Evolutionary conservation across 2,888 invertebrate species (phyloP), one percentile per base, ranked within the genome.

Genomic region (Acanthopleura granulata): DNA sequence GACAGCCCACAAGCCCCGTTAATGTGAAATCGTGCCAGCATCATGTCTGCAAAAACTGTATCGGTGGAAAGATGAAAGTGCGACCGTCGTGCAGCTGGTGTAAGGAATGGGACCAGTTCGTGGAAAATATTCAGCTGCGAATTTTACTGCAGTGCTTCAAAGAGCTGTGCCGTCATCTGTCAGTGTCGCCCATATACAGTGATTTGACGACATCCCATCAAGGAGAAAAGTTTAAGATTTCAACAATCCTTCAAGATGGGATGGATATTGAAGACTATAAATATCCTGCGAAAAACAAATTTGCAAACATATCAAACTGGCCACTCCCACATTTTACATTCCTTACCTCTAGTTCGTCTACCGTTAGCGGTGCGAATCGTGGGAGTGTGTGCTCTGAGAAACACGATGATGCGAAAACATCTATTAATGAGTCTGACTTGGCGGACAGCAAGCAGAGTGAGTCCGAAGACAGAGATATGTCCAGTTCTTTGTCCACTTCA

Each of bases 111-210:
- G 93, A 93, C 61, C 93, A 94, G 79, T 97, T 96, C 90, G 93
- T 93, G 74, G 96, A 96, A 90, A 96, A 96, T 90, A 93, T 94
- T 79, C 94, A 95, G 84, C 91, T 97, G 85, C 93, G 95, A 74
- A 94, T 95, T 84, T 92, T 97, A 66, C 91, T 97, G 76, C 94
- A 95, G 90, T 96, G 97, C 91, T 97, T 96, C 89, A 95, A 95
- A 91, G 95, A 95, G 87, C 92, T 97, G 78, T 97, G 97, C 92
- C 94, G 94, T 87, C 95, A 95, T 91, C 92, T 97, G 85, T 93
- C 94, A n/a, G 76, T 77, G 51, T 85, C 86, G 0, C 78, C 79
- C 12, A 79, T 87, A 25, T 84, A 85, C 9, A 62, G 73, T 18
- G 81, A 82, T 30, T 76, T 88, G 40, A 77, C 76, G 69, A 69